Percentiles rank a stretch among this genome's conserved stretches.
phyloP scores from a whole-genome alignment of 2,888 invertebrate genomes.

The Sesia bembeciformis region DNA sequence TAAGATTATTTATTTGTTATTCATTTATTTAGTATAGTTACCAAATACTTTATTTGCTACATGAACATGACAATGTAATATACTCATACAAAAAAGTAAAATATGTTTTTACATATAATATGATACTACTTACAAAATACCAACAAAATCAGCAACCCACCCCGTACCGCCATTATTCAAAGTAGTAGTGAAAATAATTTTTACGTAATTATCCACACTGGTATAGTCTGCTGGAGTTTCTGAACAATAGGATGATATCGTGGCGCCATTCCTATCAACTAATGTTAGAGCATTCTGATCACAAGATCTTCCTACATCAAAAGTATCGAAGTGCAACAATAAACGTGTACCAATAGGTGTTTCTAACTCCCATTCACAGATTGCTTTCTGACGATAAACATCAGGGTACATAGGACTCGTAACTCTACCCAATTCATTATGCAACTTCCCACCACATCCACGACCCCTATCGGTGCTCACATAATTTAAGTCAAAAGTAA shows the following conservation, averaged over 20 bases:
- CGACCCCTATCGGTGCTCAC: slow-evolving; percentile 45
- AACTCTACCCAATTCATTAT: slow-evolving; percentile 36
- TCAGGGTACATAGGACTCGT: slow-evolving; percentile 57
- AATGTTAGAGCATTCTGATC: slow-evolving; percentile 78
- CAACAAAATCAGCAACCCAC: slow-evolving; percentile 71
- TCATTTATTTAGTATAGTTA: too few species aligned
- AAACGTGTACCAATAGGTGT: slow-evolving; percentile 41
- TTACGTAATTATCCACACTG: slow-evolving; percentile 69
- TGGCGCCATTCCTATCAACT: slow-evolving; percentile 56
- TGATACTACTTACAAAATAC: slow-evolving; percentile 1
- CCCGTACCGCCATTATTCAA: slow-evolving; percentile 82
- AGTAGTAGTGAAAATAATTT: slow-evolving; percentile 77
- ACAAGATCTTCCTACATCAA: slow-evolving; percentile 80
- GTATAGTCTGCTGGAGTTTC: slow-evolving; percentile 75
- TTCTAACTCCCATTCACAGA: slow-evolving; percentile 57
- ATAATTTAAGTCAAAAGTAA: slow-evolving; percentile 42
- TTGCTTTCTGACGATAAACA: slow-evolving; percentile 33
- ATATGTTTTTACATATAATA: too few species aligned
- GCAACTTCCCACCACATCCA: slow-evolving; percentile 54
- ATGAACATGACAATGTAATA: too few species aligned
- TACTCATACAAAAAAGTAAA: too few species aligned
- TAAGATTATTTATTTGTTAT: too few species aligned
- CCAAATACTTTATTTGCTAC: too few species aligned
- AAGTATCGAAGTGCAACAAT: slow-evolving; percentile 47
- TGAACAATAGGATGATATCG: slow-evolving; percentile 55